Evolutionary conservation across 2,888 invertebrate genomes (phyloP), one percentile per base, ranked within the genome.

Genomic region (Ptilodon capucinus): DNA sequence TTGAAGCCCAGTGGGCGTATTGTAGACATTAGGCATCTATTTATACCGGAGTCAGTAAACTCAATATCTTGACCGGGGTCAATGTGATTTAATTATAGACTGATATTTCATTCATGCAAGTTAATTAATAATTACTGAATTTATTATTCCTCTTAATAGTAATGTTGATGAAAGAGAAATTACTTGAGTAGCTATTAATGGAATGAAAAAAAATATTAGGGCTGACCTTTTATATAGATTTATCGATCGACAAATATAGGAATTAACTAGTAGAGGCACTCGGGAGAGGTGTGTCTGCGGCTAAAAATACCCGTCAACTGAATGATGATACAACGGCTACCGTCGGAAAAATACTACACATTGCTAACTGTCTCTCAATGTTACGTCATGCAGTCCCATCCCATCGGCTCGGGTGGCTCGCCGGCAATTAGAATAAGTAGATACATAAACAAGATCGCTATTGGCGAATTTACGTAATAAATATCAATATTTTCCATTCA

Each of bases 231-330:
- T 21, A 21, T 9, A 21, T 35, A 11, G 17, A 35, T 35, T 17
- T 39, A 39, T 21, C 13, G 4, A 36, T 11, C 18, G 21, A 21
- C 0, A 39, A 21, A 21, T 19, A 6, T 21, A 21, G 14, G 17
- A 21, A 13, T 40, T 44, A 41, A 46, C 34, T 41, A 48, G 40
- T 23, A 25, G 45, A 42, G 28, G 32, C 32, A 40, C 45, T 36
- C 34, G 46, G 47, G 32, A 54, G 64, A 62, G 54, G 66, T 71
- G 71, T 68, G 69, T 60, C 67, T 57, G 54, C 62, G 58, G 57
- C 71, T 69, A 69, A 80, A 77, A 63, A 67, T 70, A 66, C 50
- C 52, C 51, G 54, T 45, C 68, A 65, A 81, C 79, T 78, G 74
- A 71, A 48, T 61, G 48, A 52, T 13, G 40, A 41, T 34, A 43